These are phyloP conservation scores for Chymomyza costata DNA, from an alignment of 1,140 invertebrate species.

Conservation along the genomic window DNA sequence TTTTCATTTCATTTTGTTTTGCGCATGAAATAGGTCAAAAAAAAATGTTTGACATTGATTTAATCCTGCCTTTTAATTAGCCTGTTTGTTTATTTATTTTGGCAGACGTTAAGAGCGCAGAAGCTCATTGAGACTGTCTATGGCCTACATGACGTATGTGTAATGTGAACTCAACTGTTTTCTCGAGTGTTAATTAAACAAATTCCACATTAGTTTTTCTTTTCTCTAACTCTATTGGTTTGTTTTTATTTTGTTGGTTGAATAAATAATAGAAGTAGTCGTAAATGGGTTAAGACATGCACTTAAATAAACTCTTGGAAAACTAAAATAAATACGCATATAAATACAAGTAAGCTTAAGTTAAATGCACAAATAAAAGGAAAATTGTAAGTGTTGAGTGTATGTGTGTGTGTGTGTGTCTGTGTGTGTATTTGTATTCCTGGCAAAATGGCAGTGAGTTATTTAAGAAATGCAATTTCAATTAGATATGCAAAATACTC, in stretches of 20 bases:
- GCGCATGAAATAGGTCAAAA: too few relatives aligned
- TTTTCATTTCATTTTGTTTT: too few relatives aligned
- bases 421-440: background rate
- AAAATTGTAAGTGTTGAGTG: slow-evolving; percentile 23
- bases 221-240: too few relatives aligned
- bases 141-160: slow-evolving; percentile 50
- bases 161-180: slow-evolving; percentile 28
- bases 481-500: slow-evolving; percentile 74
- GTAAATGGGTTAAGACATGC: slow-evolving; percentile 67
- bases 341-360: slow-evolving; percentile 34
- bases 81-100: slow-evolving; percentile 60
- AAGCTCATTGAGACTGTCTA: slow-evolving; percentile 4
- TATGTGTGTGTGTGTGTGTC: background rate
- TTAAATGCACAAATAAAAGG: slow-evolving; percentile 60
- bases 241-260: slow-evolving; percentile 29
- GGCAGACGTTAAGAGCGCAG: slow-evolving; percentile 11
- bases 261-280: slow-evolving; percentile 59
- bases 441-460: slow-evolving; percentile 65
- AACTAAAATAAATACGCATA: slow-evolving; percentile 60
- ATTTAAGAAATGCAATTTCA: slow-evolving; percentile 74
- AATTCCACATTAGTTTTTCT: slow-evolving; percentile 70
- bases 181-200: slow-evolving; percentile 68
- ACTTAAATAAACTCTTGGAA: slow-evolving; percentile 71
- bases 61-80: slow-evolving; percentile 59
- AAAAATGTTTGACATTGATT: slow-evolving; percentile 15